Base-by-base conservation (phyloP, 2,797 vertebrate genomes). In the Leptatherina wallacei region DNA sequence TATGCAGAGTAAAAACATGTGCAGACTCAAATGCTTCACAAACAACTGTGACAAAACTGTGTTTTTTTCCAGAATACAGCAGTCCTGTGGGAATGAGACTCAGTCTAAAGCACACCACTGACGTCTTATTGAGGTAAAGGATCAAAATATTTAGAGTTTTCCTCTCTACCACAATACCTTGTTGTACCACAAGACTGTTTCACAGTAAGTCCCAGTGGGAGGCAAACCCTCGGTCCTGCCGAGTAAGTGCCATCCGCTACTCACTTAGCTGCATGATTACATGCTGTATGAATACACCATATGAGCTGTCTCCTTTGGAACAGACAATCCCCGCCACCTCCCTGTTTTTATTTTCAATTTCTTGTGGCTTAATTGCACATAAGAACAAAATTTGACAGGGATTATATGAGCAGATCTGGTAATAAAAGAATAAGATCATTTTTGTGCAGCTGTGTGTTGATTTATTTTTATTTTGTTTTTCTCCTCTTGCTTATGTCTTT, bases 121-220 rank as follows among this genome's bases (percentile, higher is more conserved):
- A 36, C 35, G 47, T 58, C 44, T 35, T n/a, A 20, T 57, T 58
- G 51, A 58, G 33, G 6, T 47, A 67, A 33, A 64, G 9, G 32
- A 61, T 58, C 11, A 61, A 65, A 66, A 65, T 47, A 67, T 64
- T 0, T 57, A 67, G 20, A 24, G 42, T 40, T 60, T 83, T 72
- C 35, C 11, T 55, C 54, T 35, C 20, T 47, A 69, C 42, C 33
- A 44, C 13, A 64, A 55, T 67, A 66, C 61, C 64, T 76, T 32
- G 35, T 3, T 38, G 29, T 71, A 30, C 24, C 8, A 44, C 24
- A 70, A 59, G 33, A 73, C 56, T 75, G 77, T 68, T 75, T 51
- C 52, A 32, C 30, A 70, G 55, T 36, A 24, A 60, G 57, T 73
- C 64, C 81, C 75, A 59, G 40, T 63, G 73, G 58, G 73, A 80